Conservation (phyloP, 2,797 vertebrate genomes). For the Megalops cyprinoides region DNA sequence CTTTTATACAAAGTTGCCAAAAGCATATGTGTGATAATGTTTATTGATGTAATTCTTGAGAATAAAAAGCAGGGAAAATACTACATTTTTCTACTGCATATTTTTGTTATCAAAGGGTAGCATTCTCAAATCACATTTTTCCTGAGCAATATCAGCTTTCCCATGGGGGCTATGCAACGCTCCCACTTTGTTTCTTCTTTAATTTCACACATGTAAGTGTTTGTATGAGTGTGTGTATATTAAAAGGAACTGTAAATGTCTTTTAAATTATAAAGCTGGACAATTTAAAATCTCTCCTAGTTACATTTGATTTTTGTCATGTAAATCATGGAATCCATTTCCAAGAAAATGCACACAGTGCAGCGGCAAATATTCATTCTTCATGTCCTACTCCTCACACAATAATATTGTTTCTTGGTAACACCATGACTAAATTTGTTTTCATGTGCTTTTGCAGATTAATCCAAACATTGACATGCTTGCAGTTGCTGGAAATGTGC, state of each 20-base stretch:
- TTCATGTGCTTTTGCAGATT: slow-evolving; percentile 9
- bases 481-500: slow-evolving; percentile 7
- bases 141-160: not conserved
- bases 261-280: not conserved
- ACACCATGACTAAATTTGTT: slow-evolving; percentile 19
- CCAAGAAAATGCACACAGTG: not conserved
- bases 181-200: not conserved
- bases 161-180: not conserved
- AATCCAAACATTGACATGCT: slow-evolving; percentile 19
- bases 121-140: not conserved
- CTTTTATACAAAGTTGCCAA: not conserved
- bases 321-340: not conserved
- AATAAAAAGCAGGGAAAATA: not conserved
- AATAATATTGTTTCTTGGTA: slow-evolving; percentile 11
- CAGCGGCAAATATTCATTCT: not conserved
- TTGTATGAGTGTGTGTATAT: not conserved
- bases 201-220: not conserved
- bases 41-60: not conserved
- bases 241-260: not conserved
- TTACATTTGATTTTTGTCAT: not conserved
- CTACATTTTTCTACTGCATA: no score
- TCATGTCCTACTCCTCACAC: not conserved
- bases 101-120: not conserved
- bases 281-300: not conserved
- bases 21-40: not conserved